Base-by-base conservation (phyloP, 2,797 vertebrate species). In the Pangasius sanitwongsei region DNA sequence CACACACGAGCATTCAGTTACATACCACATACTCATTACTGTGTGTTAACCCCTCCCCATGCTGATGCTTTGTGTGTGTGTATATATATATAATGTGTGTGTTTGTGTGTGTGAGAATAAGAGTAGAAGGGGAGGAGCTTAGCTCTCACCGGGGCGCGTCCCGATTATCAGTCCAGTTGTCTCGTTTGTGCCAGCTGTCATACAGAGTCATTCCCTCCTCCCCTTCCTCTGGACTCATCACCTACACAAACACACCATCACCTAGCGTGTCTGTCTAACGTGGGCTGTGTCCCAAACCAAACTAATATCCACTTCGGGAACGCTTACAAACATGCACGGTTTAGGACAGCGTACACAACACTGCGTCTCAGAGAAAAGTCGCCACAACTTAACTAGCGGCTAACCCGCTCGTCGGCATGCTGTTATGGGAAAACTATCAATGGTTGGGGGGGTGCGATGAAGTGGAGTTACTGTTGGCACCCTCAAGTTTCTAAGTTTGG, bases 141-240 rank as follows among this genome's bases (percentile, higher is more conserved):
- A 57, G 28, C 9, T 28, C 48, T 94, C 91, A 97, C 98, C 97
- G 97, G 80, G 98, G 98, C 5, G 95, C 94, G 0, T 96, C 96
- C 31, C 94, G 95, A 87, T 97, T 92, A 31, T 95, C 95, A 0
- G 93, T 96, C 92, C 97, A 99, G 93, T 98, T 98, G 92, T 97
- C 97, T 91, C 97, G 97, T 90, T 96, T 93, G 89, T 96, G 96
- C 98, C 98, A 99, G 90, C 97, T 99, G 74, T 99, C 96, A 88
- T 97, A 99, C 34, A 99, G 95, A 93, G 97, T 97, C 92, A 97
- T 94, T 50, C 95, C 96, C 93, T 98, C 97, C 93, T 98, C 98
- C 3, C 95, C 98, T 44, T 96, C 95, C 91, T 99, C 98, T 25
- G 98, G 98, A 91, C 98, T 99, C 87, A 90, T 89, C 89, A 99